A percentile compares a stretch with the other conserved stretches of the same genome.
phyloP scores from a whole-genome alignment of 2,113 vertebrate species.

The Cygnus buccinator region DNA sequence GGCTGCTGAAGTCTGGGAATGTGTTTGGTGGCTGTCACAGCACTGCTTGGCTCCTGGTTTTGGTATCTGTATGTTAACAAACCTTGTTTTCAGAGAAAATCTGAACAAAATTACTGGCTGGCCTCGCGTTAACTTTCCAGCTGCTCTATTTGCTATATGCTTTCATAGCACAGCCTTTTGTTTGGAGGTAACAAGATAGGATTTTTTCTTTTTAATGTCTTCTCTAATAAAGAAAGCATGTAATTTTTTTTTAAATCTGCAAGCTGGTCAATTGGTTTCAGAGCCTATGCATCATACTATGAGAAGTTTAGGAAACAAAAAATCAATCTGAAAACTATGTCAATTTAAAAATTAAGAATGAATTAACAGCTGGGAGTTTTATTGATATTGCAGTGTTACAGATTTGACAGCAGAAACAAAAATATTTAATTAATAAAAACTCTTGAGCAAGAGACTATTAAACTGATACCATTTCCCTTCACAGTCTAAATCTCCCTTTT shows the following conservation, averaged over 20 bases:
- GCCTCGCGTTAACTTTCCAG: rapidly evolving
- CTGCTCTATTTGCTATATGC: rapidly evolving
- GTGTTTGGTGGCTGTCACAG: neutral
- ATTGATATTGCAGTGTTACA: neutral
- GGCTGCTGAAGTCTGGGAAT: neutral
- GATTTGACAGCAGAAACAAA: neutral
- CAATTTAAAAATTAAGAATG: neutral
- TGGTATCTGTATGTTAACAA: rapidly evolving
- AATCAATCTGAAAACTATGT: neutral
- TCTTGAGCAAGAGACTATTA: neutral
- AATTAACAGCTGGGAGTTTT: neutral
- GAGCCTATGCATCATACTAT: neutral
- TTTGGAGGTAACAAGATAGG: neutral
- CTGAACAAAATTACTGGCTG: neutral
- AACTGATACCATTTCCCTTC: neutral
- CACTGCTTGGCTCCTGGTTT: rapidly evolving
- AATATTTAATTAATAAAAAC: neutral
- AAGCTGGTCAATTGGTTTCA: neutral
- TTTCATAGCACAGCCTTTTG: neutral
- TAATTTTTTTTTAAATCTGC: neutral
- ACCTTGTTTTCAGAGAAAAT: neutral
- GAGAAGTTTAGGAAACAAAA: neutral
- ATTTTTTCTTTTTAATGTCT: neutral
- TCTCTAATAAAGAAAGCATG: neutral
- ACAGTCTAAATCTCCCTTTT: neutral